A percentile compares a stretch with the other conserved stretches of the same genome.
phyloP scores from a whole-genome alignment of 2,888 invertebrate genomes.

The Drosophila dives region DNA sequence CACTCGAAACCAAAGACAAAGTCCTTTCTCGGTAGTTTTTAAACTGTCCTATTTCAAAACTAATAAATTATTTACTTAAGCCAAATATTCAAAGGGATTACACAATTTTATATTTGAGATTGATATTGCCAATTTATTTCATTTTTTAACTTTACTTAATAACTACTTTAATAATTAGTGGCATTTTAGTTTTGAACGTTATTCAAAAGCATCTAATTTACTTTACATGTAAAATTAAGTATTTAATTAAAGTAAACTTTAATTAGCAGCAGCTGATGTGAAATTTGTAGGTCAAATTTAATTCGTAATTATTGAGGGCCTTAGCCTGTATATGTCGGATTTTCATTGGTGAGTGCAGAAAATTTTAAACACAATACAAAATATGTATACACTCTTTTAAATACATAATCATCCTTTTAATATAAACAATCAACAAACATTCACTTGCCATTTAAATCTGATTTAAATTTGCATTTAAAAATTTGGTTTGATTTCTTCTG shows the following conservation, averaged over 20 bases:
- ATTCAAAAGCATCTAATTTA: background rate
- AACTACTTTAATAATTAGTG: background rate
- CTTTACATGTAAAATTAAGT: background rate
- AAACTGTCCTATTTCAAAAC: background rate
- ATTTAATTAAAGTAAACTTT: background rate
- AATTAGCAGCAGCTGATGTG: background rate
- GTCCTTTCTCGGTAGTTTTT: slow-evolving; percentile 21
- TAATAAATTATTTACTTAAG: background rate
- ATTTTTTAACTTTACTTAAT: background rate
- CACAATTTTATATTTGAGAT: background rate
- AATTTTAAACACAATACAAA: slow-evolving; percentile 26
- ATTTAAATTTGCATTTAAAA: slow-evolving; percentile 3
- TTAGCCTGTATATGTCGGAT: slow-evolving; percentile 12
- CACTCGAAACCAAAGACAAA: slow-evolving; percentile 29
- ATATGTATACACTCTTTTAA: slow-evolving; percentile 22
- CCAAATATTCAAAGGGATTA: background rate
- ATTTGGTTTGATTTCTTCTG: slow-evolving; percentile 11
- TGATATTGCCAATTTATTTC: background rate
- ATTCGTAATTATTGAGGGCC: background rate
- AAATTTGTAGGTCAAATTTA: slow-evolving; percentile 19
- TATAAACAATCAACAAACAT: slow-evolving; percentile 32
- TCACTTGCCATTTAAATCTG: slow-evolving; percentile 24
- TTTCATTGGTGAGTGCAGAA: slow-evolving; percentile 32
- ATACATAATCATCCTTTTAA: slow-evolving; percentile 16
- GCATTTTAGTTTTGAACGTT: background rate